Conservation (phyloP, 2,113 vertebrate genomes). For the Gasterosteus aculeatus region DNA sequence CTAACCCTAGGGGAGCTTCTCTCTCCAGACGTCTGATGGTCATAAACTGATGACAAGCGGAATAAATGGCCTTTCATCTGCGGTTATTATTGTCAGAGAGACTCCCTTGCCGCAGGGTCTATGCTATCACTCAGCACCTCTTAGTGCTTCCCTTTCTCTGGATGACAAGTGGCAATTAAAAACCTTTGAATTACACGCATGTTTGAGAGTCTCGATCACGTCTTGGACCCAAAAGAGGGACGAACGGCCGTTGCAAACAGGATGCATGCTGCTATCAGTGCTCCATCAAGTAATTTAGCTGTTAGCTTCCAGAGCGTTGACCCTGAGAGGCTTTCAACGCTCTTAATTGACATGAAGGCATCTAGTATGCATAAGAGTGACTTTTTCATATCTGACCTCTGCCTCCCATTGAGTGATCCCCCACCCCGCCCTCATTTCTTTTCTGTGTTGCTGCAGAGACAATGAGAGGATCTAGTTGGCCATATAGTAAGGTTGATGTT, state of each 20-base stretch:
- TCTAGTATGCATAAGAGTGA: not conserved
- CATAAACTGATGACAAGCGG: conserved; percentile 44
- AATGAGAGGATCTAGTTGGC: conserved; percentile 1
- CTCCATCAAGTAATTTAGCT: not conserved
- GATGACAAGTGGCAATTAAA: conserved; percentile 4
- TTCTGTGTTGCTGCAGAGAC: conserved; percentile 28
- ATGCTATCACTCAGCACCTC: conserved; percentile 29
- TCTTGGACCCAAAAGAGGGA: not conserved
- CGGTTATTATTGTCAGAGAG: conserved; percentile 5
- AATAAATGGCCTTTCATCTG: conserved; percentile 56
- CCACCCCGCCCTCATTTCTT: not conserved
- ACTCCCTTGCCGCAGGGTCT: conserved; percentile 26
- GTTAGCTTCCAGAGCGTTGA: not conserved
- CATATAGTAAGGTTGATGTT: conserved; percentile 20
- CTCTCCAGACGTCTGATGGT: conserved; percentile 53
- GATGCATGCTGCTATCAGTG: not conserved
- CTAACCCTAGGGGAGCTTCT: conserved; percentile 42
- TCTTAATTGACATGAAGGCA: not conserved
- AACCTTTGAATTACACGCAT: conserved; percentile 13
- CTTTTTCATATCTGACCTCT: not conserved
- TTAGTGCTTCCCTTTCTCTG: conserved; percentile 17
- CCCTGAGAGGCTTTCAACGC: not conserved
- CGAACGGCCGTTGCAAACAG: not conserved
- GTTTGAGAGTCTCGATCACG: not conserved
- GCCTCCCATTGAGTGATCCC: not conserved